Evolutionary conservation across 1,140 invertebrate genomes (phyloP), one percentile per base, ranked within the genome.

Genomic region (Cydia strobilella): DNA sequence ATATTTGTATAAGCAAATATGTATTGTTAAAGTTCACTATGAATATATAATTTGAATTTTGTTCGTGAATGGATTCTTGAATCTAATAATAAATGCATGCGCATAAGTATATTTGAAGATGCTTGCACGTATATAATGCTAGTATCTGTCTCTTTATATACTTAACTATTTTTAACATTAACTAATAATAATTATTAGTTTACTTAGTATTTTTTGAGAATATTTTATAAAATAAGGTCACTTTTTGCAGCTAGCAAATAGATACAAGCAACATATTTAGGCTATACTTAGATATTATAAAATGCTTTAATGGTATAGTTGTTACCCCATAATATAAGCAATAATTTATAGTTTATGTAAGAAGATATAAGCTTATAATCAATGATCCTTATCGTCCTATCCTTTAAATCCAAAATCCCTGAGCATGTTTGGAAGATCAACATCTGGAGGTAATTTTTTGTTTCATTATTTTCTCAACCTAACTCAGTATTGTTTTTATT

Each of bases 381-480:
- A 69, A 78, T 63, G 77, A 78, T 81, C 88, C 75, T 74, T 73
- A 79, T 18, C 81, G n/a, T 80, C 85, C 73, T 75, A 75, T 83
- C 81, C 89, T 75, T 72, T 69, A 75, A 75, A 45, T 80, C 84
- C 86, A 45, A 75, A 78, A 82, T 86, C 84, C 86, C 76, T 77
- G 83, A 87, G 90, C 87, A 90, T 91, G 88, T 86, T 87, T 82
- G 85, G 88, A 88, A 86, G 88, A 87, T 83, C 86, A 76, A 83
- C 85, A 82, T 71, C 79, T 75, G 72, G 82, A 90, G 90, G 88
- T 90, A 90, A 90, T 84, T 83, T 86, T 85, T 86, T 82, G 45
- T 78, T 82, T 76, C 77, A 75, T 79, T 75, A 66, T 75, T 51
- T 78, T 75, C 73, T 73, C 72, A 76, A 72, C 59, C 62, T 27